Percentiles rank a stretch among this genome's conserved stretches.
Conservation (phyloP, 2,888 invertebrate genomes). For the Glaucopsyche alexis region DNA sequence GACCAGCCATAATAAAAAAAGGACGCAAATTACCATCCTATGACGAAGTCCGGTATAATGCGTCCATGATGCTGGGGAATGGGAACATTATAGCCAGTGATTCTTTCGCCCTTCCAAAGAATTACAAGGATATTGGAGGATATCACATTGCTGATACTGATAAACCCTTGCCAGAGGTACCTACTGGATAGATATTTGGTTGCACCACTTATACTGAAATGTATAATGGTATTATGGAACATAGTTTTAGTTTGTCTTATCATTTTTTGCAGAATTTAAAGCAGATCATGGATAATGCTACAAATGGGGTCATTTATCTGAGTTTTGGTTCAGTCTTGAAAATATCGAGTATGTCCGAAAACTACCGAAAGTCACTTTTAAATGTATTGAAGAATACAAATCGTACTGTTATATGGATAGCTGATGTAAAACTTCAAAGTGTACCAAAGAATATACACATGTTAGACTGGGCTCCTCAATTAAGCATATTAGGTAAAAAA, state of each 20-base stretch:
- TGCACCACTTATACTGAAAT: neutral
- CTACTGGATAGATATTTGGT: neutral
- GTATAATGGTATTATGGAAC: neutral
- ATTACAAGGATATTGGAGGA: conserved; percentile 55
- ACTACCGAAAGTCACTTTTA: neutral
- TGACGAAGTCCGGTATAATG: conserved; percentile 50
- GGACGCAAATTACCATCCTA: conserved; percentile 48
- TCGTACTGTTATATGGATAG: conserved; percentile 63
- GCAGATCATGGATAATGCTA: conserved; percentile 50
- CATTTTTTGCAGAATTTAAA: conserved; percentile 46
- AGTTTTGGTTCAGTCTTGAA: conserved; percentile 57
- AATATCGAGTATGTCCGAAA: conserved; percentile 13
- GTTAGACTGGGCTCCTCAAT: conserved; percentile 65
- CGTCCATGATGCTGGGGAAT: conserved; percentile 56
- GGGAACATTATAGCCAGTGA: conserved; percentile 53
- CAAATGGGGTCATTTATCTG: conserved; percentile 58
- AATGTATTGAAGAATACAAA: conserved; percentile 37
- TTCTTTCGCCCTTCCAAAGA: conserved; percentile 51
- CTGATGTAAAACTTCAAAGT: conserved; percentile 50
- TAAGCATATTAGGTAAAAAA: conserved; percentile 51
- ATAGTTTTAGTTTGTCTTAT: neutral
- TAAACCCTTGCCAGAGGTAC: conserved; percentile 49
- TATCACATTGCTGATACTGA: conserved; percentile 54
- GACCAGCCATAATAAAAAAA: conserved; percentile 39
- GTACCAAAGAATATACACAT: conserved; percentile 64